These are phyloP conservation scores for Rhinoraja longicauda DNA, from an alignment of 2,797 vertebrate species.

Conservation along the genomic window DNA sequence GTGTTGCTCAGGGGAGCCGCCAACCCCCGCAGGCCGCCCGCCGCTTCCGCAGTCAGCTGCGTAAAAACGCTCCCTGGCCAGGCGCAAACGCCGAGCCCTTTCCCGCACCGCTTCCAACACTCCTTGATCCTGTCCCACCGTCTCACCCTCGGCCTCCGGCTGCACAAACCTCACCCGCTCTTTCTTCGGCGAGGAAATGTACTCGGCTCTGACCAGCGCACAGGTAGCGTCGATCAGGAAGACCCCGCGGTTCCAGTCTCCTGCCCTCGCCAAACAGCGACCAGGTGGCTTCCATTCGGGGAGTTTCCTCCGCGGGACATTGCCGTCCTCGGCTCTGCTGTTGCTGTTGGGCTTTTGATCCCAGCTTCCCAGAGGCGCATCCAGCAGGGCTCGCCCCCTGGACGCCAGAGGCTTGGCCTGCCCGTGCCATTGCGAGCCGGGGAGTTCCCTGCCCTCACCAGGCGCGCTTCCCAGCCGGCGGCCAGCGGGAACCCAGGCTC, in stretches of 20 bases:
- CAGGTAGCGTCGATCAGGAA: conserved; percentile 65
- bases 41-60: background rate
- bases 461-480: no score
- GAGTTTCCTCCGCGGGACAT: background rate
- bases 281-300: background rate
- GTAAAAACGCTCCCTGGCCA: background rate
- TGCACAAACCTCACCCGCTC: conserved; percentile 46
- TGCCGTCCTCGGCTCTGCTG: background rate
- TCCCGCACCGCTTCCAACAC: background rate
- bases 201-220: conserved; percentile 58
- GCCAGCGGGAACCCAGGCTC: background rate
- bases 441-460: no score
- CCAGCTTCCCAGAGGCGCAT: background rate
- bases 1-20: no score
- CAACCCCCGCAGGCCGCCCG: background rate
- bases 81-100: no score
- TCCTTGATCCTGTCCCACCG: no score
- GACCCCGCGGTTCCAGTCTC: conserved; percentile 44
- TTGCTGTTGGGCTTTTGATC: background rate
- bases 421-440: background rate
- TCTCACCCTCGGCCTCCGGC: background rate
- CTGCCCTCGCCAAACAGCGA: no score
- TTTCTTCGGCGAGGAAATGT: conserved; percentile 51
- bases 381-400: background rate
- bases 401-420: background rate